phyloP scores from a whole-genome alignment of 2,797 vertebrate genomes.

The Pelochelys cantorii region DNA sequence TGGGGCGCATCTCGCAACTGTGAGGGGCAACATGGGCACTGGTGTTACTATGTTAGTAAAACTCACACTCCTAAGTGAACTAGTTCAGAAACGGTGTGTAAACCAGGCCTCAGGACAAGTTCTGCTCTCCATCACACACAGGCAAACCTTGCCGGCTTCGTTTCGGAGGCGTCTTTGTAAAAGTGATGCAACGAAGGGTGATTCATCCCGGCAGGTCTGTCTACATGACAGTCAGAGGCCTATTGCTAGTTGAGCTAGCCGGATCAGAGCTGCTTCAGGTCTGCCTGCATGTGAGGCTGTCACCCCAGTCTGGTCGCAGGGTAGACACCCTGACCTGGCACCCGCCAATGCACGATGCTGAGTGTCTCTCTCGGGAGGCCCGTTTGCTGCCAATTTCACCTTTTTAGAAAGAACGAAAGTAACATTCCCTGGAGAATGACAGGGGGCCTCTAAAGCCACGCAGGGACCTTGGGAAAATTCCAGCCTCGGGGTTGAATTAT shows the following conservation, averaged over 20 bases:
- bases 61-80: neutral
- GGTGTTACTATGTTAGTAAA: neutral
- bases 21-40: neutral
- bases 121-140: accelerated
- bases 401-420: neutral
- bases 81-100: neutral
- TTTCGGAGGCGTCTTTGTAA: neutral
- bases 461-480: neutral
- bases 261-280: neutral
- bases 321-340: neutral
- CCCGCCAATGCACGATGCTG: neutral
- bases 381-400: neutral
- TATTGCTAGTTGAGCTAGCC: neutral
- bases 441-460: neutral
- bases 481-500: neutral
- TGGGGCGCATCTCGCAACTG: neutral
- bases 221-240: neutral
- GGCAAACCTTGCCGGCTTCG: neutral
- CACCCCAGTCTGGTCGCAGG: neutral
- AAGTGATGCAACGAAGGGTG: accelerated
- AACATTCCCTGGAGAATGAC: neutral
- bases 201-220: neutral
- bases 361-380: neutral
- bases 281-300: neutral
- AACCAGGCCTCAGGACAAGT: neutral